Percentiles rank a stretch among this genome's conserved stretches.
These are phyloP conservation scores for Clostera curtula DNA, from an alignment of 2,888 invertebrate genomes.

Conservation along the genomic window DNA sequence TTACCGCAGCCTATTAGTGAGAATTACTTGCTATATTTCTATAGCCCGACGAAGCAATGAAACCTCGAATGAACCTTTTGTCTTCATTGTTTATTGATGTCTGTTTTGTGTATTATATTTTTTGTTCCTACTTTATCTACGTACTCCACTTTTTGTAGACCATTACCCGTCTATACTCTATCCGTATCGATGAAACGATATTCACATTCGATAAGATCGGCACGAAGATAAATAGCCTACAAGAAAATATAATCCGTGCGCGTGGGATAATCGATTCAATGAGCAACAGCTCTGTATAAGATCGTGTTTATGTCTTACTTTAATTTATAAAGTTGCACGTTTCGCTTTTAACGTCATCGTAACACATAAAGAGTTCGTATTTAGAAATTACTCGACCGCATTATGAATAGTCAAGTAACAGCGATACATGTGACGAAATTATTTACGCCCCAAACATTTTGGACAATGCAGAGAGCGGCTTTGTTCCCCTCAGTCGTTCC, in stretches of 20 bases:
- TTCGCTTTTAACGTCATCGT: slow-evolving; percentile 5
- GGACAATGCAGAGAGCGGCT: slow-evolving; percentile 46
- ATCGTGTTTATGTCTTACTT: slow-evolving; percentile 41
- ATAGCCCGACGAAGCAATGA: too few species aligned
- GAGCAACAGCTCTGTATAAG: slow-evolving; percentile 39
- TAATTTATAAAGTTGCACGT: slow-evolving; percentile 26
- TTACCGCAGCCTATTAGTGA: slow-evolving; percentile 10
- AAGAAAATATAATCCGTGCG: slow-evolving; percentile 41
- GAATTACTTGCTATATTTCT: slow-evolving; percentile 22
- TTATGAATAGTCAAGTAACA: slow-evolving; percentile 37
- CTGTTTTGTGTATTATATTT: slow-evolving; percentile 15
- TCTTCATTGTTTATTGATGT: slow-evolving; percentile 27
- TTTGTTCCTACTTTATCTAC: slow-evolving; percentile 12
- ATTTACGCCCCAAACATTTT: slow-evolving; percentile 55
- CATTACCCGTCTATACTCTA: slow-evolving; percentile 15
- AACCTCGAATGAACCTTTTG: too few species aligned
- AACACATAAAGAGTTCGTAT: slow-evolving; percentile 4
- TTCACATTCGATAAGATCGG: slow-evolving; percentile 41
- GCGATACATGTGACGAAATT: slow-evolving; percentile 49
- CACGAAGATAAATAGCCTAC: slow-evolving; percentile 36
- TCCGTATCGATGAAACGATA: slow-evolving; percentile 36
- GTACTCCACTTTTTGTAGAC: slow-evolving; percentile 8
- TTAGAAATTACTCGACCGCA: slow-evolving; percentile 23
- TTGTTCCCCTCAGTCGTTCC: slow-evolving; percentile 31
- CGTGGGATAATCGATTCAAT: slow-evolving; percentile 57